Base-by-base conservation (phyloP, 2,888 invertebrate genomes). In the Standfussiana lucernea region DNA sequence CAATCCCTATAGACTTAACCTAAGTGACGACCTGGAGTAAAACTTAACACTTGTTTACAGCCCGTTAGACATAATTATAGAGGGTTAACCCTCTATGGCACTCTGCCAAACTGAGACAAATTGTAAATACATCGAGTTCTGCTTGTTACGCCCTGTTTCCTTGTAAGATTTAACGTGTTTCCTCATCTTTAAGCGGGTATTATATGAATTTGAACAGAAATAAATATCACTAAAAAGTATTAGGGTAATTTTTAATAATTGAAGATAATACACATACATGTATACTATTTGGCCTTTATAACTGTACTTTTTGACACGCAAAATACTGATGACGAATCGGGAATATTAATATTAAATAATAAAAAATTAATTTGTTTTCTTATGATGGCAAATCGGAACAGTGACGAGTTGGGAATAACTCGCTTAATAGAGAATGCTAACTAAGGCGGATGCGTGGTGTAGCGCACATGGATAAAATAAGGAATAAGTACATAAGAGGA, bases 21-120 rank as follows among this genome's bases (percentile, higher is more conserved):
- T 18, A 47, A 59, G 32, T 53, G 61, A 62, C 32, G 53, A 47
- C 21, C 70, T 5, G 37, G 18, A 61, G 64, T 35, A 35, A 56
- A 62, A 66, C 24, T 66, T 70, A 62, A 67, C 70, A 77, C 66
- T 81, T 76, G 80, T 70, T 71, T 81, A 35, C 82, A 61, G 21
- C 24, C 24, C 35, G 50, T 80, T 80, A 67, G 66, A 80, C 82
- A 76, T 70, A 24, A 81, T 80, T 76, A 77, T 42, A n/a, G 45
- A 24, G 74, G 35, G 64, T 76, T 40, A 28, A 61, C 47, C 15
- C 15, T 47, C 56, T 18, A 15, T 76, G 80, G 80, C 82, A 62
- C 18, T 24, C 11, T 35, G 82, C 82, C 80, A 82, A 82, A 62
- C 28, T 37, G 13, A 67, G 75, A 68, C 56, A 69, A 68, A 75